Percentiles rank a stretch among this genome's conserved stretches.
These are phyloP conservation scores for Atethmia centrago DNA, from an alignment of 2,888 invertebrate genomes.

Conservation along the genomic window DNA sequence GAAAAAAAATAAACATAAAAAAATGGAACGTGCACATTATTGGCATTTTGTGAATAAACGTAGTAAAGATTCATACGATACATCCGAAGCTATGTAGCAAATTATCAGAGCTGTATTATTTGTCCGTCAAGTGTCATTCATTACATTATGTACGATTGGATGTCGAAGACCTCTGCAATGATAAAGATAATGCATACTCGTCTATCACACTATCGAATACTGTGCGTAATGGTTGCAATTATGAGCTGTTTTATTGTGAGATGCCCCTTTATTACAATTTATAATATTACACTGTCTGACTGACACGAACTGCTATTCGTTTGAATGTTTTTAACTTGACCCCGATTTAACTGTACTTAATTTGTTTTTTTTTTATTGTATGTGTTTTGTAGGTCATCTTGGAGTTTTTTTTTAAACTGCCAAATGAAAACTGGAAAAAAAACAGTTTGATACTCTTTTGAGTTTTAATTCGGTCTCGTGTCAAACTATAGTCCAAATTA, in stretches of 20 bases:
- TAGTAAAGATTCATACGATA: background rate
- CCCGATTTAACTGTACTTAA: slow-evolving; percentile 5
- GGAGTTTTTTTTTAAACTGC: background rate
- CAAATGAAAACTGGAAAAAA: background rate
- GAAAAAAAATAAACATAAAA: slow-evolving; percentile 1
- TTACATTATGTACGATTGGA: slow-evolving; percentile 45
- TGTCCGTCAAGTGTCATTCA: slow-evolving; percentile 62
- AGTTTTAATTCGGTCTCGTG: background rate
- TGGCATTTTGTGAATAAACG: background rate
- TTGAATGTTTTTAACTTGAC: slow-evolving; percentile 49
- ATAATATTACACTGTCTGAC: slow-evolving; percentile 42
- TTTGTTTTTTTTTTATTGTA: background rate
- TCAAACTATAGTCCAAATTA: background rate
- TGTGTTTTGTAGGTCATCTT: background rate
- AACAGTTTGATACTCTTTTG: too few species aligned
- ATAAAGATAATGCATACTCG: slow-evolving; percentile 58
- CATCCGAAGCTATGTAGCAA: slow-evolving; percentile 33
- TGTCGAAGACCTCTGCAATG: slow-evolving; percentile 61
- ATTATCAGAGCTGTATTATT: slow-evolving; percentile 41
- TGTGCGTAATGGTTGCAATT: slow-evolving; percentile 42
- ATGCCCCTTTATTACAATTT: slow-evolving; percentile 24
- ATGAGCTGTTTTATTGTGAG: slow-evolving; percentile 46
- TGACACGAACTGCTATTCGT: slow-evolving; percentile 36
- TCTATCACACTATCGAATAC: slow-evolving; percentile 46
- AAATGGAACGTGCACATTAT: background rate